Evolutionary conservation across 2,888 invertebrate genomes (phyloP).

Genomic region (Rotaria magnacalcarata): DNA sequence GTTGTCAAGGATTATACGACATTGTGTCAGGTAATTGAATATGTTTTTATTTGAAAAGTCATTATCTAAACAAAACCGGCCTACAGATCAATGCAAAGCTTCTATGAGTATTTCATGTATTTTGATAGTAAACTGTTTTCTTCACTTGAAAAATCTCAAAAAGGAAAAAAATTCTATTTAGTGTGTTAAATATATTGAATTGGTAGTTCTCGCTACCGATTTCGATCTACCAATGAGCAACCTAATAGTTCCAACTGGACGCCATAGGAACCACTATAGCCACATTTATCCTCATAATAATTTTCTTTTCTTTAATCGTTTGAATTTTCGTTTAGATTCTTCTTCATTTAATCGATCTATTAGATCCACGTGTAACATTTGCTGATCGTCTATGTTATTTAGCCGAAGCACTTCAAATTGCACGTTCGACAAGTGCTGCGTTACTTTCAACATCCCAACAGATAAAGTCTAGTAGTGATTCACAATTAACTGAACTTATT

Average conservation of each 20-base stretch:
- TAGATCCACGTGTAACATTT: slow-evolving; percentile 18
- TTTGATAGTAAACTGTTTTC: no score
- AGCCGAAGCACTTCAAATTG: slow-evolving; percentile 23
- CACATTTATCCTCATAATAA: neutral
- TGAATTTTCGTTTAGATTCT: neutral
- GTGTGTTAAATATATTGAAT: no score
- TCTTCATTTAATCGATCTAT: slow-evolving; percentile 31
- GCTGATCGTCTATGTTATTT: slow-evolving; percentile 26
- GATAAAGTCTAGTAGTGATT: neutral
- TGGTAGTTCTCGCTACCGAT: no score
- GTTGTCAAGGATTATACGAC: slow-evolving; percentile 18
- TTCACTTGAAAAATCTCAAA: no score
- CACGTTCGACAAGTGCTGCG: neutral
- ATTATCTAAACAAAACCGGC: no score
- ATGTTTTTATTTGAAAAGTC: no score
- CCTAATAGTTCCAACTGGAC: no score
- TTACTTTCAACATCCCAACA: neutral
- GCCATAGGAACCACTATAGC: neutral
- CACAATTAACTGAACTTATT: slow-evolving; percentile 16
- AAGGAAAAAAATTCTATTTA: no score
- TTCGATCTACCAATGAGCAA: no score
- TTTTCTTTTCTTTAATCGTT: neutral
- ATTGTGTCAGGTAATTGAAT: neutral
- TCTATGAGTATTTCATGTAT: no score
- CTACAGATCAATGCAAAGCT: no score